Evolutionary conservation across 37 sponge, comb jelly and placozoan species (phyloP), one percentile per base, ranked within the genome.

Genomic region (Hormiphora californensis): DNA sequence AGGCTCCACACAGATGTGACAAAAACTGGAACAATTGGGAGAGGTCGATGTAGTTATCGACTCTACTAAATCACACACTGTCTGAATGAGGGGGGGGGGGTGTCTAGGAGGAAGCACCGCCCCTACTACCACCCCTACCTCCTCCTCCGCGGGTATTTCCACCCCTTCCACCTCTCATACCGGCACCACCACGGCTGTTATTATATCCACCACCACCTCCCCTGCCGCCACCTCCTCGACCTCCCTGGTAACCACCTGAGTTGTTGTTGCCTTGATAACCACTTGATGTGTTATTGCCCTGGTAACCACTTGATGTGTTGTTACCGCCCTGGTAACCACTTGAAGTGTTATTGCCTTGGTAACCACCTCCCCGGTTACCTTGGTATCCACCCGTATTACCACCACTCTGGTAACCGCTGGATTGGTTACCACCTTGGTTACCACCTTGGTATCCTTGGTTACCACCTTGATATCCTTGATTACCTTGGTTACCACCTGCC

Each of bases 401-500:
- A 40, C 46, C 81, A 73, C 81, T 46, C 43, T 73, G 81, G 46
- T 40, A 73, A 28, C 81, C 81, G n/a, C n/a, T n/a, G n/a, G n/a
- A n/a, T n/a, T n/a, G n/a, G 44, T 36, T 40, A 40, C 81, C 81
- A 36, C 81, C 38, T 46, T 73, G 81, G 44, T 73, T 73, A 19
- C 46, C 46, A 3, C 81, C 81, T 36, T 73, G 81, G 44, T 39
- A 41, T 23, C 19, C 38, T n/a, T 73, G 81, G 46, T 39, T 41
- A 40, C 46, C 81, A 73, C 81, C 81, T 73, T 73, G 81, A 28
- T 40, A 73, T 43, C 81, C 81, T n/a, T n/a, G n/a, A n/a, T n/a
- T n/a, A 34, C 67, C 67, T 33, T 73, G 81, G 81, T 40, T 73
- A 40, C 46, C 81, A n/a, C 44, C 41, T n/a, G n/a, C 38, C 22